These are phyloP conservation scores for Macaca nemestrina DNA, from an alignment of 2,113 vertebrate genomes.

Conservation along the genomic window DNA sequence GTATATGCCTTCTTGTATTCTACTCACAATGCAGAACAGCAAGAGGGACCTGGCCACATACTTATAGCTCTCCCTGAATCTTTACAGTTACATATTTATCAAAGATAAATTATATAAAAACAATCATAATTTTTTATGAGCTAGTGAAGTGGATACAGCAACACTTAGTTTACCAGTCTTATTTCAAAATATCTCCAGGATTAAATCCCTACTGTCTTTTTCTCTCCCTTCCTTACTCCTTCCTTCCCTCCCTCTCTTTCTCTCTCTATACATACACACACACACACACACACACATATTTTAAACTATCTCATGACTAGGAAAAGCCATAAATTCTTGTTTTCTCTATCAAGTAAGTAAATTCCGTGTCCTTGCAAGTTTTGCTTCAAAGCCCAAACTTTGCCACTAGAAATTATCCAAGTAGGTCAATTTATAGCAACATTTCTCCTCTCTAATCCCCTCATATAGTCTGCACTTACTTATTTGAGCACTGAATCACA, in stretches of 20 bases:
- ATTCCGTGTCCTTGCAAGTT: background rate
- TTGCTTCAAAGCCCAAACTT: background rate
- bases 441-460: background rate
- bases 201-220: background rate
- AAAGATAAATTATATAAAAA: background rate
- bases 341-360: slow-evolving; percentile 10
- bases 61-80: background rate
- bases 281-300: background rate
- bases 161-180: slow-evolving; percentile 34
- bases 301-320: background rate
- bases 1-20: background rate
- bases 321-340: background rate
- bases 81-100: background rate
- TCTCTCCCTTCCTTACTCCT: background rate
- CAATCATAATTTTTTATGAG: background rate
- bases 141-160: background rate
- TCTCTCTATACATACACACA: background rate
- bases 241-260: rapidly evolving
- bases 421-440: background rate
- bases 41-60: background rate
- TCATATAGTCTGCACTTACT: background rate
- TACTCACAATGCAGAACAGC: background rate
- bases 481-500: background rate
- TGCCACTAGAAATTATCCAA: background rate
- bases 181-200: slow-evolving; percentile 20